These are phyloP conservation scores for Lithophane semibrunnea DNA, from an alignment of 2,888 invertebrate genomes.

Conservation along the genomic window DNA sequence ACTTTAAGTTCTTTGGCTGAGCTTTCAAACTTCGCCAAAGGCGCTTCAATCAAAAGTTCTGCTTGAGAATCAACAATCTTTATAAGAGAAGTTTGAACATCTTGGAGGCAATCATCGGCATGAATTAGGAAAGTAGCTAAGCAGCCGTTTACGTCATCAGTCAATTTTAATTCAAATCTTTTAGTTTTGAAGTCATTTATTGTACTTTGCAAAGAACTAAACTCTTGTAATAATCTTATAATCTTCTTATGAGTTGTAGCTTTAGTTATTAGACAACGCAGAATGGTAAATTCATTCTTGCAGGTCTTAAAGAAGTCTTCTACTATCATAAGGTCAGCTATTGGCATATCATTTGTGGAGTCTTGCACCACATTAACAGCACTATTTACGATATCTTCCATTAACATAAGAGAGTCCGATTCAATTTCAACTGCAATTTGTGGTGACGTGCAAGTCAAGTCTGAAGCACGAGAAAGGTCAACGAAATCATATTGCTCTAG, in stretches of 20 bases:
- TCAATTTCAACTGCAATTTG: constrained; percentile 77
- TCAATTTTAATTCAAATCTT: constrained; percentile 67
- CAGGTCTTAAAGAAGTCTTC: constrained; percentile 82
- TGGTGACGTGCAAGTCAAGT: constrained; percentile 74
- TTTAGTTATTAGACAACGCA: constrained; percentile 78
- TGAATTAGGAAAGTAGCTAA: constrained; percentile 75
- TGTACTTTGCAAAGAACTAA: constrained; percentile 73
- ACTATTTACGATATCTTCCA: constrained; percentile 78
- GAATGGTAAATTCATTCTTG: constrained; percentile 80
- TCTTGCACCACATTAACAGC: constrained; percentile 79
- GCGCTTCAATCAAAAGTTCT: constrained; percentile 74
- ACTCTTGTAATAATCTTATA: constrained; percentile 83
- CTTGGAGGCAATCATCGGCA: constrained; percentile 76
- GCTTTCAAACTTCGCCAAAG: constrained; percentile 72
- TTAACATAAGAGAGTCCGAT: constrained; percentile 76
- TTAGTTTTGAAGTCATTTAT: constrained; percentile 77
- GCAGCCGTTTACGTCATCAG: constrained; percentile 73
- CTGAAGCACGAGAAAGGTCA: constrained; percentile 78
- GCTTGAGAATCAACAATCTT: constrained; percentile 78
- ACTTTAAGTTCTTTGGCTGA: constrained; percentile 61
- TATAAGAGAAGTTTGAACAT: constrained; percentile 73
- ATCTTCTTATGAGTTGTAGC: constrained; percentile 79
- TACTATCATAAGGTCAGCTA: constrained; percentile 77
- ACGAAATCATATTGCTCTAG: constrained; percentile 84
- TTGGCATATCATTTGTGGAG: constrained; percentile 71